phyloP scores from a whole-genome alignment of 2,113 vertebrate species.

The Scopus umbretta region DNA sequence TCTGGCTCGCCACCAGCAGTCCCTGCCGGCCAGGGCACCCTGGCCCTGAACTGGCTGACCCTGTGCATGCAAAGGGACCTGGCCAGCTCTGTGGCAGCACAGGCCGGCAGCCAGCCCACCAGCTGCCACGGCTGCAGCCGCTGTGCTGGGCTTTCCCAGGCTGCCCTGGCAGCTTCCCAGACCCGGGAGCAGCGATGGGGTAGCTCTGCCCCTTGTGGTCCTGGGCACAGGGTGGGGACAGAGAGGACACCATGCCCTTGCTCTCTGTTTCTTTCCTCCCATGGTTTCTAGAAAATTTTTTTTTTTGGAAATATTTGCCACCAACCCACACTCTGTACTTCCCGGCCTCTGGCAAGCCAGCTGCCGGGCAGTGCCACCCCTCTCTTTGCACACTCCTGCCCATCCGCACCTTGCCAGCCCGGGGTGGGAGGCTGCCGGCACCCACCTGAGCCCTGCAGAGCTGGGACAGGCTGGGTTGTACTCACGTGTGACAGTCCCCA shows the following conservation, averaged over 20 bases:
- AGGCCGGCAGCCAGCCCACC: neutral
- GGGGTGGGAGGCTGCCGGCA: neutral
- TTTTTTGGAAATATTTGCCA: neutral
- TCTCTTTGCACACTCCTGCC: neutral
- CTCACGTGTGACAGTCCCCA: neutral
- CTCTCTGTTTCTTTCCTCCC: neutral
- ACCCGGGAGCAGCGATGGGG: neutral
- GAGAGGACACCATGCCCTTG: neutral
- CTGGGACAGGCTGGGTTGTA: neutral
- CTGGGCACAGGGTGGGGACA: neutral
- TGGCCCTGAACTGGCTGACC: neutral
- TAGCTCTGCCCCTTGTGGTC: neutral
- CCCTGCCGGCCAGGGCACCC: neutral
- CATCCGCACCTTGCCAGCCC: neutral
- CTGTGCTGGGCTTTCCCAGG: neutral
- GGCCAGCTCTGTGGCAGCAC: neutral
- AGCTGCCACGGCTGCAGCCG: neutral
- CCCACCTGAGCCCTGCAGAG: no score
- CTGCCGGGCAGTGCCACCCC: neutral
- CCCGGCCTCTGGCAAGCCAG: accelerated
- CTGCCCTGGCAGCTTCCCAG: constrained; percentile 1
- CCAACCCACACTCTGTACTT: neutral
- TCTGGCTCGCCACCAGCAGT: neutral
- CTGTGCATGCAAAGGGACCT: neutral
- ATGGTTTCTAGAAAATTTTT: neutral